Evolutionary conservation across 2,888 invertebrate genomes (phyloP).

Genomic region (Bruchidius siliquastri): DNA sequence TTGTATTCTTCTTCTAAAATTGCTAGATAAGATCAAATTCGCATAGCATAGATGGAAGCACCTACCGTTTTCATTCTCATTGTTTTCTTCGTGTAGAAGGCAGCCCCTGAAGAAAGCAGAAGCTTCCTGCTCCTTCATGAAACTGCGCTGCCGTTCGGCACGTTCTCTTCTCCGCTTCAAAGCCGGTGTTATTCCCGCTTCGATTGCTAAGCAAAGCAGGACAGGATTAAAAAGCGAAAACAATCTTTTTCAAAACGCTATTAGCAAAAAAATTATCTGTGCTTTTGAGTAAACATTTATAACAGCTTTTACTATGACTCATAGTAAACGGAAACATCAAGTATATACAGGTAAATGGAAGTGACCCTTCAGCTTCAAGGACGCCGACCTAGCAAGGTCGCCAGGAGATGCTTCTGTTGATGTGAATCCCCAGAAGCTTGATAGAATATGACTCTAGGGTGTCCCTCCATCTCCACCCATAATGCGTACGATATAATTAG

Average conservation of each 20-base stretch:
- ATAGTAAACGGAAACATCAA: too few species aligned
- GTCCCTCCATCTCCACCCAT: too few species aligned
- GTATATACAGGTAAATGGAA: too few species aligned
- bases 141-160: conserved; percentile 78
- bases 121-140: conserved; percentile 76
- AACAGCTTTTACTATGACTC: conserved; percentile 3
- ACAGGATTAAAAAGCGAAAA: conserved; percentile 12
- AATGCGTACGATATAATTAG: neutral
- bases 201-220: conserved; percentile 45
- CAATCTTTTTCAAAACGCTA: neutral
- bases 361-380: too few species aligned
- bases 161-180: conserved; percentile 75
- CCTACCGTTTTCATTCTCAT: conserved; percentile 40
- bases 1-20: too few species aligned
- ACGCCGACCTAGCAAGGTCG: too few species aligned
- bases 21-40: neutral
- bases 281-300: too few species aligned
- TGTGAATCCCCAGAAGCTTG: too few species aligned
- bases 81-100: conserved; percentile 35
- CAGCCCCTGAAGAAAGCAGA: conserved; percentile 51
- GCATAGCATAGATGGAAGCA: conserved; percentile 6
- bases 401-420: too few species aligned
- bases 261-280: too few species aligned
- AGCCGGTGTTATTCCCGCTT: conserved; percentile 76
- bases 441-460: too few species aligned